These are phyloP conservation scores for Gymnoscelis rufifasciata DNA, from an alignment of 2,888 invertebrate genomes.

Conservation along the genomic window DNA sequence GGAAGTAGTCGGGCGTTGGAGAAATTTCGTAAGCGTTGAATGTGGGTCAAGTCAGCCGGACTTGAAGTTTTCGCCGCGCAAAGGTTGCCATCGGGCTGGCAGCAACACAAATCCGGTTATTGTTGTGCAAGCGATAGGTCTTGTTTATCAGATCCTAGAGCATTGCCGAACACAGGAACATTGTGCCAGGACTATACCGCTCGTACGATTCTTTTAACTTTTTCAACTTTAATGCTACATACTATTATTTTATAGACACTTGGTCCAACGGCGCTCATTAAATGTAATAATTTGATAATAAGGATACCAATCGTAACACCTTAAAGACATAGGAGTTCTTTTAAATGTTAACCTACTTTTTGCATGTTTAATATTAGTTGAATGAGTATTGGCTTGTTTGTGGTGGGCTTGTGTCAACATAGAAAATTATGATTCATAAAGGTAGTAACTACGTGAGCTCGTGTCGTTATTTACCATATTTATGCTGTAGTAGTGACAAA, in stretches of 20 bases:
- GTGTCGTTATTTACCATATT: not conserved
- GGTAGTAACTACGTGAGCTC: not conserved
- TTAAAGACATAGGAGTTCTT: not conserved
- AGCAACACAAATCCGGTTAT: conserved; percentile 61
- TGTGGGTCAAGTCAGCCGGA: conserved; percentile 77
- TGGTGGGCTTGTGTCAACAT: not conserved
- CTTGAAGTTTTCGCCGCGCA: conserved; percentile 71
- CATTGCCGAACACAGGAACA: not conserved
- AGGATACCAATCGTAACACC: too few species aligned
- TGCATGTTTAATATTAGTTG: not conserved
- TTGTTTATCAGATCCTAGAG: conserved; percentile 62
- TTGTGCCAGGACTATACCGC: too few species aligned
- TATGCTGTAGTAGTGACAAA: conserved; percentile 9
- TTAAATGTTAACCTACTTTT: too few species aligned
- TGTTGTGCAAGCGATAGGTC: conserved; percentile 68
- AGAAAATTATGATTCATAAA: not conserved
- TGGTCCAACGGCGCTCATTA: too few species aligned
- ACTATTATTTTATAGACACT: too few species aligned
- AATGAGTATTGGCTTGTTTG: not conserved
- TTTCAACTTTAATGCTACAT: too few species aligned
- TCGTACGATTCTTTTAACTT: too few species aligned
- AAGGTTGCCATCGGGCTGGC: conserved; percentile 60
- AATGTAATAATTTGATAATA: too few species aligned
- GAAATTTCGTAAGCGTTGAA: conserved; percentile 72
- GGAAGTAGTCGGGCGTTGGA: conserved; percentile 62